Conservation (phyloP, 2,797 vertebrate species). For the Falco columbarius region DNA sequence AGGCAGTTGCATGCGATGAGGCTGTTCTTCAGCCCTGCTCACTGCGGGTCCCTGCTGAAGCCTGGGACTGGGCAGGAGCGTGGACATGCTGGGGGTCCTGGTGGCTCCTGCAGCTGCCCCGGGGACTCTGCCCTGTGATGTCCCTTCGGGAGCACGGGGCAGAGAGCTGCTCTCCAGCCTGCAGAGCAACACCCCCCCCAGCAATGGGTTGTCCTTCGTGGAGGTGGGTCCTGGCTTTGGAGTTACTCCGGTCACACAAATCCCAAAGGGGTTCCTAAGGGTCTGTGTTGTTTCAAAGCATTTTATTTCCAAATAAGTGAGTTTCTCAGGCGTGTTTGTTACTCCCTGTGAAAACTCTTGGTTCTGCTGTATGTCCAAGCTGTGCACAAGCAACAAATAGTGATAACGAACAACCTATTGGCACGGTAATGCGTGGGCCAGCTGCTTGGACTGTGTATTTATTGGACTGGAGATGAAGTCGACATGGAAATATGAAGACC, state of each 20-base stretch:
- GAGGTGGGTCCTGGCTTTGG: not conserved
- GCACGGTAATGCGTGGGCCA: not conserved
- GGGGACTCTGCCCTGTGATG: not conserved
- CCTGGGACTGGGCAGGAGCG: not conserved
- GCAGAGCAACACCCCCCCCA: not conserved
- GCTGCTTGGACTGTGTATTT: not conserved
- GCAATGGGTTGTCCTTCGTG: fast-evolving
- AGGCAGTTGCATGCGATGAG: not conserved
- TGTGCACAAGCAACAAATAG: not conserved
- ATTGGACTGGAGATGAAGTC: not conserved
- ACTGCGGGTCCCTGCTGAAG: fast-evolving
- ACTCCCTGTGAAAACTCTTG: not conserved
- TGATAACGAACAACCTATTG: not conserved
- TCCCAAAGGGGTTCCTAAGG: not conserved
- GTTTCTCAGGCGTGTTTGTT: not conserved
- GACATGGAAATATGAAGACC: not conserved
- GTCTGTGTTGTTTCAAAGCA: not conserved
- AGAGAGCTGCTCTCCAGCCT: not conserved
- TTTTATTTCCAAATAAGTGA: not conserved
- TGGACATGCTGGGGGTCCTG: not conserved
- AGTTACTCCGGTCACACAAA: not conserved
- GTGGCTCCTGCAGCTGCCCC: not conserved
- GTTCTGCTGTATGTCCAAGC: not conserved
- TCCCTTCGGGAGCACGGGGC: not conserved
- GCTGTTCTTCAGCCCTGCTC: not conserved